These are phyloP conservation scores for Lordiphosa stackelbergi DNA, from an alignment of 1,140 invertebrate genomes.

Conservation along the genomic window DNA sequence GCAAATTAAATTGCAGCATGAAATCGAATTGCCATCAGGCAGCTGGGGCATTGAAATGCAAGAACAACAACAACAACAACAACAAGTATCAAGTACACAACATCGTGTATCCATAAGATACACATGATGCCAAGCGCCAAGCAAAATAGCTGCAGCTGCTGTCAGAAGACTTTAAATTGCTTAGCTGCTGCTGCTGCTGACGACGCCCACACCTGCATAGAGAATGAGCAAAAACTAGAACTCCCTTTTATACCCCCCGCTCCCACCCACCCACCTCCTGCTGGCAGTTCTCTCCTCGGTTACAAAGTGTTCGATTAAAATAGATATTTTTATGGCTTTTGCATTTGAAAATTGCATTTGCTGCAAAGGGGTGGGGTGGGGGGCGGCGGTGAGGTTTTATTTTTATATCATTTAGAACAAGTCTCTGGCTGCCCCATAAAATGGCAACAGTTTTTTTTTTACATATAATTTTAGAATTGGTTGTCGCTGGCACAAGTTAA, in stretches of 20 bases:
- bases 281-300: neutral
- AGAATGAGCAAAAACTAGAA: conserved; percentile 5
- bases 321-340: conserved; percentile 53
- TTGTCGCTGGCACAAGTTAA: neutral
- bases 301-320: conserved; percentile 49
- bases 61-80: conserved; percentile 22
- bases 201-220: conserved; percentile 8
- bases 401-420: too few relatives aligned
- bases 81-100: conserved; percentile 5
- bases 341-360: conserved; percentile 48
- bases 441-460: too few relatives aligned
- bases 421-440: too few relatives aligned
- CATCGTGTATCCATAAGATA: too few relatives aligned
- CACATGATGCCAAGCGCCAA: neutral
- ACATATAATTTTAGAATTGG: neutral
- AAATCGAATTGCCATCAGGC: conserved; percentile 57
- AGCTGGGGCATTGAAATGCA: conserved; percentile 41
- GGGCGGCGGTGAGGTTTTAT: too few relatives aligned
- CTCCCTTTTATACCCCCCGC: neutral
- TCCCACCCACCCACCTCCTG: neutral
- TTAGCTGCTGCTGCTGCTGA: neutral
- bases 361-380: neutral
- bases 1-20: conserved; percentile 55
- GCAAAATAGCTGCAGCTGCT: conserved; percentile 12
- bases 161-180: conserved; percentile 11